These are phyloP conservation scores for Virgularia gustaviana DNA, from an alignment of 92 coral and sea anemone species.

Conservation along the genomic window DNA sequence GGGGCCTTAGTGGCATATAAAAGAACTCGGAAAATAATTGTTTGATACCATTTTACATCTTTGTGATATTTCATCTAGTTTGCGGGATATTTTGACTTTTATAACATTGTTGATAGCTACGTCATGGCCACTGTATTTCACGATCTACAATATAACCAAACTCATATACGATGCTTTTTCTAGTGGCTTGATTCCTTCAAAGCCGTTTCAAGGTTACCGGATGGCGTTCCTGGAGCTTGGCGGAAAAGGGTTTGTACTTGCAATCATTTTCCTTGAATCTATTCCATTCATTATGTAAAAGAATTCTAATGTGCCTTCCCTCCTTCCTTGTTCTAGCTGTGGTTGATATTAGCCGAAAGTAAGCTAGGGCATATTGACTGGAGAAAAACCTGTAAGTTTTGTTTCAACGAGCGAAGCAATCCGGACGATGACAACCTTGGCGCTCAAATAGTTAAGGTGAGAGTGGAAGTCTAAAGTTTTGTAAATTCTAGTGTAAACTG, in stretches of 20 bases:
- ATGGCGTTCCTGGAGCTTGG: slow-evolving; percentile 88
- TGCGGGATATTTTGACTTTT: too few species aligned
- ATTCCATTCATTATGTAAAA: background rate
- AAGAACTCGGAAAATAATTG: too few species aligned
- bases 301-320: background rate
- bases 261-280: background rate
- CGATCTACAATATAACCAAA: background rate
- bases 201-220: slow-evolving; percentile 86
- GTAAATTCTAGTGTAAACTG: background rate
- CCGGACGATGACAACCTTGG: slow-evolving; percentile 99
- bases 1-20: too few species aligned
- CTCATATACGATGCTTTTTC: background rate
- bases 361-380: slow-evolving; percentile 85
- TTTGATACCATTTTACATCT: background rate
- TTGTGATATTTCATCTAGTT: too few species aligned
- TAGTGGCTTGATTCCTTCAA: slow-evolving; percentile 99
- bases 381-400: slow-evolving; percentile 85
- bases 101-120: too few species aligned
- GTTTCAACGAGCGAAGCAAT: slow-evolving; percentile 92
- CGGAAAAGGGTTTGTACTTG: slow-evolving; percentile 79
- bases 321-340: slow-evolving; percentile 53
- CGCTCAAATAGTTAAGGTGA: slow-evolving; percentile 90
- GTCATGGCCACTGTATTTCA: too few species aligned
- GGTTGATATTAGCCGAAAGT: slow-evolving; percentile 93
- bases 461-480: background rate